Evolutionary conservation across 2,113 vertebrate genomes (phyloP).

Genomic region (Dasypus novemcinctus): DNA sequence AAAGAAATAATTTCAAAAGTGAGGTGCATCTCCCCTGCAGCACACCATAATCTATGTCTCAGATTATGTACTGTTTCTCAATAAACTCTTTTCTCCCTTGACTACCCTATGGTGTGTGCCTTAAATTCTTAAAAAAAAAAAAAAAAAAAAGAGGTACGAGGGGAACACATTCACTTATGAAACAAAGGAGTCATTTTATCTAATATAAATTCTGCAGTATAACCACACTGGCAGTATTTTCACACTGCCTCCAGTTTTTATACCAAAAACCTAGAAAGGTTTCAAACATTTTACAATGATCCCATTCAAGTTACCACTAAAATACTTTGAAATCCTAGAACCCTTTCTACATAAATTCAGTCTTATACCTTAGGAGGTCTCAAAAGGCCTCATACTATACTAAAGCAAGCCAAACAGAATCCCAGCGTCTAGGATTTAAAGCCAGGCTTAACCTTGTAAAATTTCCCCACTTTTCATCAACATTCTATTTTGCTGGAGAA

Average conservation of each 20-base stretch:
- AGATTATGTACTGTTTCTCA: no score
- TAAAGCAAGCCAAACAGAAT: neutral
- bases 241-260: neutral
- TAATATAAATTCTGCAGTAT: neutral
- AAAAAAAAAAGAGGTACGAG: no score
- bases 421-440: neutral
- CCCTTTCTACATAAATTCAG: neutral
- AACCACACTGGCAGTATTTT: constrained; percentile 1
- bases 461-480: constrained; percentile 16
- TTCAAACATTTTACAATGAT: constrained; percentile 21
- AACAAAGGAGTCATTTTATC: neutral
- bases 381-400: neutral
- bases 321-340: neutral
- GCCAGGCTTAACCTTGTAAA: neutral
- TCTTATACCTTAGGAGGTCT: neutral
- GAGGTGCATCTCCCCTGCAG: no score
- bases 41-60: no score
- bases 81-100: no score
- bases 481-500: constrained; percentile 30
- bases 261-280: neutral
- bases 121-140: no score
- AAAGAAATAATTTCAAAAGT: constrained; percentile 4
- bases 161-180: neutral
- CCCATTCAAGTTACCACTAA: neutral
- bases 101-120: no score